Conservation (phyloP, 2,797 vertebrate species). For the Orientallactaga sibirica region DNA sequence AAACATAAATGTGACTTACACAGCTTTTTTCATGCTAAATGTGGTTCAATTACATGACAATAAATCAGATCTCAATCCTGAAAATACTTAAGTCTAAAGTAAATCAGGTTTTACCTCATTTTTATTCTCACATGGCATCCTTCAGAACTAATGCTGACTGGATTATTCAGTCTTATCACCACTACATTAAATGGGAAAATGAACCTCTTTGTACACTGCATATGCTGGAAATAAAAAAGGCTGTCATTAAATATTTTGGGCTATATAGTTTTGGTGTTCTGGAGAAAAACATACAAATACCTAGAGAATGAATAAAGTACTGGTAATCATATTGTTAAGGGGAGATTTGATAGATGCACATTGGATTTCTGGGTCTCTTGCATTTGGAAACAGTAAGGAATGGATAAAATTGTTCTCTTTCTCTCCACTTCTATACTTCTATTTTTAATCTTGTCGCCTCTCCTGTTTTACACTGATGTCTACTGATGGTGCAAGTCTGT, state of each 20-base stretch:
- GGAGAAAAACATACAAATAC: conserved; percentile 42
- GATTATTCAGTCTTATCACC: conserved; percentile 64
- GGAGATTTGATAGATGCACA: conserved; percentile 50
- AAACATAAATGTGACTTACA: conserved; percentile 68
- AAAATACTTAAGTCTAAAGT: conserved; percentile 73
- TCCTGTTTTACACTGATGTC: conserved; percentile 82
- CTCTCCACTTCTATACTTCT: conserved; percentile 71
- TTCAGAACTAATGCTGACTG: conserved; percentile 53
- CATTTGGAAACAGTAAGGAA: conserved; percentile 60
- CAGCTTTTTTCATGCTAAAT: conserved; percentile 67
- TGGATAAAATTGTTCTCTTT: conserved; percentile 59
- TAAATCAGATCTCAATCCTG: conserved; percentile 74
- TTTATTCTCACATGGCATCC: conserved; percentile 68
- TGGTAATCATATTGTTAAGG: conserved; percentile 65
- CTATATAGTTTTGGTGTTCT: conserved; percentile 36
- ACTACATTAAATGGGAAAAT: conserved; percentile 69
- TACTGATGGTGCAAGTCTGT: conserved; percentile 85
- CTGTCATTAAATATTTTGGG: conserved; percentile 41
- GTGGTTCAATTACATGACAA: conserved; percentile 71
- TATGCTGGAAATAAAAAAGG: conserved; percentile 69
- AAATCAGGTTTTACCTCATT: conserved; percentile 51
- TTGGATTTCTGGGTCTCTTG: conserved; percentile 60
- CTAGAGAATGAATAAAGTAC: conserved; percentile 1
- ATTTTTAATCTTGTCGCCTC: conserved; percentile 84
- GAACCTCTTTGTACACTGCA: conserved; percentile 68